Evolutionary conservation across 2,888 invertebrate genomes (phyloP), one percentile per base, ranked within the genome.

Genomic region (Lasiommata megera): DNA sequence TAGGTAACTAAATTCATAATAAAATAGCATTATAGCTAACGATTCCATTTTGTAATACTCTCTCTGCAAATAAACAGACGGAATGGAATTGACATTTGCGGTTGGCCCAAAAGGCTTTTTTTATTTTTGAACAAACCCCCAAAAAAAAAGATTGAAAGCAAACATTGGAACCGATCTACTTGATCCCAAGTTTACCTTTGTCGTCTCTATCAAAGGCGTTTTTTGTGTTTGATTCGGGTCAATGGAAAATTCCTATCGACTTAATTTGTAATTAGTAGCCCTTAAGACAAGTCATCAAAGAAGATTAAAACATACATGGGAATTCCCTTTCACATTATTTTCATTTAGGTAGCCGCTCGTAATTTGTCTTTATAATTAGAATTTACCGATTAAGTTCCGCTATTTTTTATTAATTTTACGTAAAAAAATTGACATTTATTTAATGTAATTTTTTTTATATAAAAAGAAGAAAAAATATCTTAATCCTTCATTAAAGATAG

Each of bases 221-320:
- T 62, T 59, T 59, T 40, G 38, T 56, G 59, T 54, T 56, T 51
- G 53, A 14, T 46, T 8, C 14, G 34, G 44, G 56, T 54, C 59
- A 51, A 52, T 16, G 31, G 51, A 41, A 51, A 50, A 47, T 50
- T 48, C 16, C 53, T 56, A 59, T 56, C 59, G 62, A 56, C 62
- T 59, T 46, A 53, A 59, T 62, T 62, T 56, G 59, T 50, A 62
- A 62, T 59, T 56, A 62, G 54, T 51, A 54, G 40, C 54, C 54
- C 43, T 40, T 52, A 50, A 56, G 47, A 56, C 44, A 56, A 41
- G 54, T 56, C 56, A 59, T 62, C 59, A 62, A 62, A 62, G 62
- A 51, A 56, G n/a, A n/a, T n/a, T n/a, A n/a, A n/a, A n/a, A n/a
- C n/a, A n/a, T n/a, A 59, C 23, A 44, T 56, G 46, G 61, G 54